Percentiles rank a stretch among this genome's conserved stretches.
phyloP scores from a whole-genome alignment of 2,113 vertebrate species.

The Orcinus orca region DNA sequence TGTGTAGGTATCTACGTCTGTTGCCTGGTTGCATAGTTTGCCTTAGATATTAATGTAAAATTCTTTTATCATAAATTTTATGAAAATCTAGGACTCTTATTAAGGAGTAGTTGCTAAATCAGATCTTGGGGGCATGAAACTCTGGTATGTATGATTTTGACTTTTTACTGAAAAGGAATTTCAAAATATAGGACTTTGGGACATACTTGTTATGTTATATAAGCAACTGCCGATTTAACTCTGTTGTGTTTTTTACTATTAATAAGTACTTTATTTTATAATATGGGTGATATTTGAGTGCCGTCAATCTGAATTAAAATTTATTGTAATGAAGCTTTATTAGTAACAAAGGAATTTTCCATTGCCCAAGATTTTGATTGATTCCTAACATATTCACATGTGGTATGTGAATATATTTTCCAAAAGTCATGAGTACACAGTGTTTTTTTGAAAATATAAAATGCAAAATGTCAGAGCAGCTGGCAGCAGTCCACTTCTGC shows the following conservation, averaged over 20 bases:
- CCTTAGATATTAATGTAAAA: background rate
- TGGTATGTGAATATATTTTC: background rate
- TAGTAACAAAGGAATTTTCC: constrained; percentile 22
- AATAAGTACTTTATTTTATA: background rate
- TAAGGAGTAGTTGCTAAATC: background rate
- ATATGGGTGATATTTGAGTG: background rate
- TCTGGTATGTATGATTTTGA: background rate
- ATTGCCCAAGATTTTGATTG: background rate
- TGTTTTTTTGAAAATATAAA: constrained; percentile 7
- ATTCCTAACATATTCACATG: background rate
- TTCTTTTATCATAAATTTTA: background rate
- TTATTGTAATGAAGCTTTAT: background rate
- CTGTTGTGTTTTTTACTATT: background rate
- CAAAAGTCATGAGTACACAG: background rate
- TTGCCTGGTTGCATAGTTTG: background rate
- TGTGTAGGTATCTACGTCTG: background rate
- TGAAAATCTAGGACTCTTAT: background rate
- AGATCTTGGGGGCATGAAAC: background rate
- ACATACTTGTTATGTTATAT: background rate
- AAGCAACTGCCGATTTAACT: background rate
- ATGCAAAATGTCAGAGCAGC: background rate
- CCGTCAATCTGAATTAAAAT: background rate
- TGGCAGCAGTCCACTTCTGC: background rate
- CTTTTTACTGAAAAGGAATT: background rate
- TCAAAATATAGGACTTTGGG: background rate